These are phyloP conservation scores for Sminthopsis crassicaudata DNA, from an alignment of 2,113 vertebrate species.

Conservation along the genomic window DNA sequence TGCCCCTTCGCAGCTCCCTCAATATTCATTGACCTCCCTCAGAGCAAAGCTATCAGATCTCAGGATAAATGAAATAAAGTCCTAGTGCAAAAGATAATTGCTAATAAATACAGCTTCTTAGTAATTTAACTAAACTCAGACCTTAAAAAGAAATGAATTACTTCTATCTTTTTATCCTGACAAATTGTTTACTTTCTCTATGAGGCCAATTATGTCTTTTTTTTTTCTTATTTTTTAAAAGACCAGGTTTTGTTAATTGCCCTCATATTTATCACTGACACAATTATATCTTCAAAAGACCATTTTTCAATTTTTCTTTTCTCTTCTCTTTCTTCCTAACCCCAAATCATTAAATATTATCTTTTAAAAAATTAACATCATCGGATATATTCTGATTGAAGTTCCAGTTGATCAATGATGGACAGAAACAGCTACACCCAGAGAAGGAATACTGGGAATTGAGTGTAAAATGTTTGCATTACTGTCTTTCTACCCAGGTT, in stretches of 20 bases:
- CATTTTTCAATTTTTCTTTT: slow-evolving; percentile 20
- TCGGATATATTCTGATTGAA: too few species aligned
- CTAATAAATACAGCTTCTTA: background rate
- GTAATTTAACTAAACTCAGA: background rate
- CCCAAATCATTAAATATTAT: slow-evolving; percentile 24
- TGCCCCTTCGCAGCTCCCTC: background rate
- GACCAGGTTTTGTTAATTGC: background rate
- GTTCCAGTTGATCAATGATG: too few species aligned
- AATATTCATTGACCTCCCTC: background rate
- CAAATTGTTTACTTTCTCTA: background rate
- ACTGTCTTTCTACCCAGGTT: too few species aligned
- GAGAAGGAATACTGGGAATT: too few species aligned
- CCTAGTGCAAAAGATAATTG: background rate
- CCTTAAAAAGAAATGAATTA: background rate
- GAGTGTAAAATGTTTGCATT: too few species aligned
- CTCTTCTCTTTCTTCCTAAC: background rate
- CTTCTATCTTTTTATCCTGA: background rate
- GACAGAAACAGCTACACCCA: too few species aligned
- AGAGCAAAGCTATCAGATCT: background rate
- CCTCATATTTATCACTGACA: slow-evolving; percentile 4
- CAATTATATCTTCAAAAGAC: background rate
- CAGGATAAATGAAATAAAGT: background rate
- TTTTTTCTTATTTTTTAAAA: background rate
- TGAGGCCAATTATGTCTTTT: background rate
- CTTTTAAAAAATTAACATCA: slow-evolving; percentile 42